Base-by-base conservation (phyloP, 2,113 vertebrate genomes). In the Sigmodon hispidus region DNA sequence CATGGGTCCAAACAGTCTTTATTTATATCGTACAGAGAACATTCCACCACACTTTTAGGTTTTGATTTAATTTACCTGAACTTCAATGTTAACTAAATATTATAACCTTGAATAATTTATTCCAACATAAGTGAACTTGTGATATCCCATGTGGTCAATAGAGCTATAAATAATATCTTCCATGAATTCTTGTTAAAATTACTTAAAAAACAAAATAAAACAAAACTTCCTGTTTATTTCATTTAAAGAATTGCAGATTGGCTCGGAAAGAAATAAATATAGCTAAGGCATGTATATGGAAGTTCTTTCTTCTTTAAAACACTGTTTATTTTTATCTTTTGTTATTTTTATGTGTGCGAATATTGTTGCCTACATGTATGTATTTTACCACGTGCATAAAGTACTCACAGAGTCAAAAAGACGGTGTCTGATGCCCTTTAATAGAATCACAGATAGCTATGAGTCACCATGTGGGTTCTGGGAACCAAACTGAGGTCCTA, bases 121-220 rank as follows among this genome's bases (percentile, higher is more conserved):
- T 11, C 2, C 22, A 63, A 88, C 8, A 70, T 48, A 2, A 81
- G 77, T 69, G 36, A 72, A 59, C 3, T 65, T 52, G 13, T 43
- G 2, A 0, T 15, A 50, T 89, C 13, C 89, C 45, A 10, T 24
- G 3, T 91, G 16, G 31, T 80, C 67, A 50, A 0, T 81, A 26
- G 69, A 92, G 81, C 50, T 85, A 52, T 85, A 85, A 55, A 52
- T 85, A 85, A 55, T 59, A 75, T 12, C 2, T 40, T 7, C 5
- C 52, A 12, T 81, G 57, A 19, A 65, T 87, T 96, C 36, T 94
- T 95, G 40, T 31, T 15, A 86, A 50, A 75, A 22, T 76, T 63
- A 50, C 4, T 80, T 15, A 55, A 5, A 80, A 86, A 9, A 1
- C 61, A 80, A 70, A 92, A 65, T 45, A 5, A 10, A 7, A 61